Percentiles rank a stretch among this genome's conserved stretches.
phyloP scores from a whole-genome alignment of 2,113 vertebrate genomes.

The Chaetorhynchus papuensis region DNA sequence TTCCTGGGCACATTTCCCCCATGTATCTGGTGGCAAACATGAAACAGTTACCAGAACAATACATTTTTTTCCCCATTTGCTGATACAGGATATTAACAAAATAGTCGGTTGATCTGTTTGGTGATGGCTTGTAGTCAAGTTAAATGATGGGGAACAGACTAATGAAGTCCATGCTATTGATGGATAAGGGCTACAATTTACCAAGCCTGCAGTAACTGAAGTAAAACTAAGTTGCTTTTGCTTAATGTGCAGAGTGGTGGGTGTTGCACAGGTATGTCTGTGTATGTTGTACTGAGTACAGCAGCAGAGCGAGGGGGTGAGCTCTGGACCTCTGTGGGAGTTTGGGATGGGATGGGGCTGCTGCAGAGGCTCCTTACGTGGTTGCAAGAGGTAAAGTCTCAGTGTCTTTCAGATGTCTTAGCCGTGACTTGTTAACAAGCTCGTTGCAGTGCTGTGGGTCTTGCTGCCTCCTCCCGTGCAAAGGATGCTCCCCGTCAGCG shows the following conservation, averaged over 20 bases:
- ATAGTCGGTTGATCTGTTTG: not conserved
- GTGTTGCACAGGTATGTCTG: not conserved
- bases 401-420: not conserved
- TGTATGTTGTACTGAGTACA: rapidly evolving
- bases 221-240: not conserved
- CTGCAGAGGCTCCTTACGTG: not conserved
- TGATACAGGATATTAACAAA: not conserved
- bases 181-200: not conserved
- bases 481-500: rapidly evolving
- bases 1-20: not conserved
- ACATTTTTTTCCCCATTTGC: not conserved
- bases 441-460: not conserved
- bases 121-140: not conserved
- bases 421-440: rapidly evolving
- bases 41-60: not conserved
- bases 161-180: not conserved
- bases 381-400: not conserved
- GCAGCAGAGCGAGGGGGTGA: rapidly evolving
- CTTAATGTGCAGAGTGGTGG: not conserved
- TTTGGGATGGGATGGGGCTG: not conserved
- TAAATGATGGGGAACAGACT: not conserved
- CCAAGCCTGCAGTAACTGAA: not conserved
- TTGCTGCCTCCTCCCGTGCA: not conserved
- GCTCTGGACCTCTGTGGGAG: not conserved
- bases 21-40: not conserved